Percentiles rank a stretch among this genome's conserved stretches.
Conservation (phyloP, 2,888 invertebrate genomes). For the Cylloceria caligata region DNA sequence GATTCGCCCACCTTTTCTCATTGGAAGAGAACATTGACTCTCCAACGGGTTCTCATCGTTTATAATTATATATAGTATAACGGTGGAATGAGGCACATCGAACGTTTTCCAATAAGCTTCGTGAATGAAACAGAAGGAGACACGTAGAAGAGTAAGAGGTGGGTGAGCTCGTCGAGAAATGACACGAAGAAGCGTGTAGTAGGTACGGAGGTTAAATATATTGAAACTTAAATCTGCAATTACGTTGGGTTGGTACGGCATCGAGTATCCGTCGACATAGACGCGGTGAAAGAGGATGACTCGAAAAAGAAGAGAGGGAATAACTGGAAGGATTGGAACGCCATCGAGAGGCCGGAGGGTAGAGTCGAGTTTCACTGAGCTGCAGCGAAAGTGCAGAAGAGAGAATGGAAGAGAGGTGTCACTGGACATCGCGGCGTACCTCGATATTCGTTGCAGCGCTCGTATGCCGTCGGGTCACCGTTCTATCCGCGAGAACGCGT, state of each 20-base stretch:
- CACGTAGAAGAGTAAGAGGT: conserved; percentile 19
- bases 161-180: neutral
- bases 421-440: conserved; percentile 13
- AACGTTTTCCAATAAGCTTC: conserved; percentile 48
- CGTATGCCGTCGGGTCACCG: neutral
- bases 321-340: conserved; percentile 3
- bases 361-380: conserved; percentile 3
- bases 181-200: neutral
- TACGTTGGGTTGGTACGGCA: conserved; percentile 47
- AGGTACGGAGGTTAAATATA: conserved; percentile 35
- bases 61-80: conserved; percentile 30
- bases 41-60: conserved; percentile 9
- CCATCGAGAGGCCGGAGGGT: neutral
- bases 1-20: neutral
- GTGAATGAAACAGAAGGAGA: conserved; percentile 30
- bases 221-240: conserved; percentile 61
- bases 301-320: neutral
- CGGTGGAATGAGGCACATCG: conserved; percentile 15
- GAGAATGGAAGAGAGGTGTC: conserved; percentile 11
- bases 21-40: conserved; percentile 20
- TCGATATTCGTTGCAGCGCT: conserved; percentile 7
- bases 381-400: neutral
- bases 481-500: neutral
- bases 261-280: conserved; percentile 16
- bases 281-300: neutral